Evolutionary conservation across 2,797 vertebrate genomes (phyloP), one percentile per base, ranked within the genome.

Genomic region (Hapalemur alaotrensis): DNA sequence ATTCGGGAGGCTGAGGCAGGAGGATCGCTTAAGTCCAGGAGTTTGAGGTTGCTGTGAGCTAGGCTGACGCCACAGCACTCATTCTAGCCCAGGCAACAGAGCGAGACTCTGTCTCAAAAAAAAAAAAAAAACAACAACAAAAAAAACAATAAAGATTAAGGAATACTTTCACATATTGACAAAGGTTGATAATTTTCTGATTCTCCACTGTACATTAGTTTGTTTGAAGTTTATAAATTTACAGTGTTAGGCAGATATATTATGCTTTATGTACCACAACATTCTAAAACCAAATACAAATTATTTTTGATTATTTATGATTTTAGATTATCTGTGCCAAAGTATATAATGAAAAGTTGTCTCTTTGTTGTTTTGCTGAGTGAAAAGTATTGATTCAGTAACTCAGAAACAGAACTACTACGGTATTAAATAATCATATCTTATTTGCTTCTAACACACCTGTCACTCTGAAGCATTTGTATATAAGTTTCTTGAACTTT

Each of bases 241-340:
- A 59, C 2, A 59, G 2, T 52, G 63, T 63, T 93, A 67, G 38
- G 3, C 5, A 91, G 9, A 30, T 4, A 38, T 35, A 72, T 92
- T 88, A 92, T 9, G 72, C 41, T 75, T 83, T 95, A 43, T 91
- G 11, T 72, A 90, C 25, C 43, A 73, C 20, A 95, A 57, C 67
- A 81, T 80, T 73, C 8, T 25, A 78, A 95, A 89, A 59, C 12
- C n/a, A 96, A 96, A 83, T 96, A 95, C 96, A 94, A 86, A 32
- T 65, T 79, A 63, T 69, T 38, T 92, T 89, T 91, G 28, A 38
- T 84, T 96, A 38, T 25, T 18, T 96, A 7, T 95, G 59, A 81
- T 84, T 95, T 93, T 63, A 41, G 23, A 59, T 93, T 86, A 50
- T 82, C n/a, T 96, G 10, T 95, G 17, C n/a, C 48, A 46, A 72